Evolutionary conservation across 53 echinoderm and acorn worm genomes (phyloP).

Genomic region (Holothuria leucospilota): DNA sequence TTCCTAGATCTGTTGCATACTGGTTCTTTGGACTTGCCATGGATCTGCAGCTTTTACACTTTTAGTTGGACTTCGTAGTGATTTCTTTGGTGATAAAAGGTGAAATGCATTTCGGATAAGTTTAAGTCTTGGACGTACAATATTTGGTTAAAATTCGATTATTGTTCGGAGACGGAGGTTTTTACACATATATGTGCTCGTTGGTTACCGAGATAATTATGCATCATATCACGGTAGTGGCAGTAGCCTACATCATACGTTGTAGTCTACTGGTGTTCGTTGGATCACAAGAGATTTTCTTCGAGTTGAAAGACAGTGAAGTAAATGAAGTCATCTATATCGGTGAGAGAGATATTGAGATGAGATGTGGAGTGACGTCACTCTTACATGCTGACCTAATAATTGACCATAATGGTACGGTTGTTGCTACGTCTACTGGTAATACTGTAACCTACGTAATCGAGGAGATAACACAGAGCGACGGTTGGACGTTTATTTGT

Average conservation of each 20-base stretch:
- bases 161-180: background rate
- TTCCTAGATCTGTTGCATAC: too few species aligned
- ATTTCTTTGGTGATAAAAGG: too few species aligned
- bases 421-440: too few species aligned
- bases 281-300: background rate
- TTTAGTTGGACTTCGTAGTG: too few species aligned
- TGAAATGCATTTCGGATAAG: too few species aligned
- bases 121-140: too few species aligned
- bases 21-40: too few species aligned
- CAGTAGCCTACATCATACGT: background rate
- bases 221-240: background rate
- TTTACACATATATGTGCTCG: background rate
- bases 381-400: background rate
- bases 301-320: conserved; percentile 1
- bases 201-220: background rate
- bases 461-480: too few species aligned
- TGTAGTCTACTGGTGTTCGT: background rate
- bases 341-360: conserved; percentile 4
- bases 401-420: background rate
- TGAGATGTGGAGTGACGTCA: conserved; percentile 12
- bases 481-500: too few species aligned
- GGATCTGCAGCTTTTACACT: too few species aligned
- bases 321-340: background rate
- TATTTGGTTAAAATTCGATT: too few species aligned
- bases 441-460: too few species aligned